Conservation (phyloP, 2,113 vertebrate species). For the Saimiri boliviensis region DNA sequence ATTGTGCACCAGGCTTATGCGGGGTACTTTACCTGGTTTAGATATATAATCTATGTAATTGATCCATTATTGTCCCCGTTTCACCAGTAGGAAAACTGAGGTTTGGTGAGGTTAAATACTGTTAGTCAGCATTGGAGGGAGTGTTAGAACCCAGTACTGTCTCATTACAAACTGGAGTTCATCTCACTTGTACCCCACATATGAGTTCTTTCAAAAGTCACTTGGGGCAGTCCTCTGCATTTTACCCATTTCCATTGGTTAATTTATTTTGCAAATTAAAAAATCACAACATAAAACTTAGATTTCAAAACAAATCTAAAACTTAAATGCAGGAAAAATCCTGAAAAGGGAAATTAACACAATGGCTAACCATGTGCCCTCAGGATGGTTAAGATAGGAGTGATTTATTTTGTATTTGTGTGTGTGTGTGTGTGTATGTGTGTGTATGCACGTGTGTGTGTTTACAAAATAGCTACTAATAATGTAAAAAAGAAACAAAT, state of each 20-base stretch:
- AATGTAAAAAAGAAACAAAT: background rate
- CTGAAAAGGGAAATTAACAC: background rate
- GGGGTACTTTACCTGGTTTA: background rate
- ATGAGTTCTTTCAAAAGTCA: background rate
- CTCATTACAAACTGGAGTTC: background rate
- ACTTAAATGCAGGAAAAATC: background rate
- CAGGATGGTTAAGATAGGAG: background rate
- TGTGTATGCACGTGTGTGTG: background rate
- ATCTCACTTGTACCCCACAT: accelerated
- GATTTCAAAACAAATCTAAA: conserved; percentile 25
- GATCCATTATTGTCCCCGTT: background rate
- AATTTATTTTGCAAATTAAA: conserved; percentile 21
- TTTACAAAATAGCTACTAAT: background rate
- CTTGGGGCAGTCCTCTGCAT: background rate
- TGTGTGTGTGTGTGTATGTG: background rate
- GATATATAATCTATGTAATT: background rate
- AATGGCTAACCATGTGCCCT: background rate
- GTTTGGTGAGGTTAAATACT: background rate
- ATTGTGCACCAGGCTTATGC: accelerated
- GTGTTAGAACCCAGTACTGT: accelerated
- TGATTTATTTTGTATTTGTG: background rate
- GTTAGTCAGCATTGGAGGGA: accelerated
- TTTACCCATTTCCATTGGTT: background rate
- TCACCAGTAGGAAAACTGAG: background rate
- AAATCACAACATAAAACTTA: background rate